Evolutionary conservation across 2,797 vertebrate genomes (phyloP).

Genomic region (Syndactyla subalaris): DNA sequence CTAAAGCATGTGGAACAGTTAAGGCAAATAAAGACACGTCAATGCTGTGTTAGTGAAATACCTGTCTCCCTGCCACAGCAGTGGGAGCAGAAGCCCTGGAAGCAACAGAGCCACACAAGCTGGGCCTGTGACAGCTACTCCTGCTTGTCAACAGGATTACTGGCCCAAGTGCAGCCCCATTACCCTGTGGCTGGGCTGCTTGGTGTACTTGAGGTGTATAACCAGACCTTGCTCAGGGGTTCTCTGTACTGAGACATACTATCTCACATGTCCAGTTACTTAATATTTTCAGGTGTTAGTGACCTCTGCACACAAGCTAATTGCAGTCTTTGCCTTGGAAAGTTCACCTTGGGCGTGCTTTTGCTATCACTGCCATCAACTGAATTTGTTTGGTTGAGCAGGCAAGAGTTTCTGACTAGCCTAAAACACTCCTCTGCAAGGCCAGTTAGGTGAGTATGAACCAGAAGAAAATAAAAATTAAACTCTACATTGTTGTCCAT

Average conservation of each 20-base stretch:
- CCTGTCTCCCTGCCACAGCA: accelerated
- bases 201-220: accelerated
- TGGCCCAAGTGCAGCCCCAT: not conserved
- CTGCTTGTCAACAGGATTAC: not conserved
- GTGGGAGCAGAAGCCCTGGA: not conserved
- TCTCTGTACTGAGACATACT: not conserved
- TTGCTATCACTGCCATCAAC: not conserved
- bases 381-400: not conserved
- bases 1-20: not conserved
- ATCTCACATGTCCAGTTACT: not conserved
- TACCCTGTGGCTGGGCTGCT: not conserved
- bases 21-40: not conserved
- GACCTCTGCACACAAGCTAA: not conserved
- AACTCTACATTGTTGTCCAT: not conserved
- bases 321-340: not conserved
- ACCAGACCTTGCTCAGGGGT: not conserved
- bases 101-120: not conserved
- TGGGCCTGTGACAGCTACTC: not conserved
- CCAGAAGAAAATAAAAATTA: not conserved
- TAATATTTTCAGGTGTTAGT: not conserved
- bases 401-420: not conserved
- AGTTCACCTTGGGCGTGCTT: not conserved
- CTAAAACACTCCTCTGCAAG: not conserved
- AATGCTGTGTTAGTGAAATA: not conserved
- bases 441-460: not conserved